A percentile compares a stretch with the other conserved stretches of the same genome.
phyloP scores from a whole-genome alignment of 1,140 invertebrate genomes.

The Magallana ariakensis region DNA sequence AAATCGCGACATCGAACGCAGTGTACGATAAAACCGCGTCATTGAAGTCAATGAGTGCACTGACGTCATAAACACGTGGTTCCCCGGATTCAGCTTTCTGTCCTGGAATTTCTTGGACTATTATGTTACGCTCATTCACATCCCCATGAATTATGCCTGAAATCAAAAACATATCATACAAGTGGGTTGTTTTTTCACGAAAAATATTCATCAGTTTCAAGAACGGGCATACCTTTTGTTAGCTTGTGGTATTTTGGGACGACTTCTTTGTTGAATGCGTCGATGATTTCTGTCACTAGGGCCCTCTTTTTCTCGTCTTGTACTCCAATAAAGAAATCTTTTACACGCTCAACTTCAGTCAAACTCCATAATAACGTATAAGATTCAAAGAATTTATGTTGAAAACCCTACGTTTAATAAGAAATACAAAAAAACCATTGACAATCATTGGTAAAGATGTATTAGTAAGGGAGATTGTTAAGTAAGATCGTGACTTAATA shows the following conservation, averaged over 20 bases:
- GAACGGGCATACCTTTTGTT: constrained; percentile 79
- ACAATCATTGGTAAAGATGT: no score
- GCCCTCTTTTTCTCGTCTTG: constrained; percentile 82
- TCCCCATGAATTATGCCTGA: constrained; percentile 92
- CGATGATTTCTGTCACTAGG: constrained; percentile 85
- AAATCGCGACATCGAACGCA: constrained; percentile 91
- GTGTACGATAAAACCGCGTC: constrained; percentile 87
- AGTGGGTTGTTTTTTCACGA: no score
- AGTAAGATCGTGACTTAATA: no score
- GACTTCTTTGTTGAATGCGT: constrained; percentile 85
- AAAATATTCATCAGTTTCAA: no score
- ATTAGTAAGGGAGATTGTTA: no score
- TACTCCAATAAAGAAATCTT: constrained; percentile 86
- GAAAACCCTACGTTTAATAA: constrained; percentile 82
- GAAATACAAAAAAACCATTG: no score
- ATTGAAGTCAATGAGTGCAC: constrained; percentile 90
- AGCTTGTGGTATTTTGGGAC: constrained; percentile 82
- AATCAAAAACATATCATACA: constrained; percentile 53
- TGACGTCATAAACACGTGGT: constrained; percentile 66
- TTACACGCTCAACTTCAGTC: constrained; percentile 84
- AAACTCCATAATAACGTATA: constrained; percentile 88
- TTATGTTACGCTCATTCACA: constrained; percentile 93
- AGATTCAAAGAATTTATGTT: constrained; percentile 85
- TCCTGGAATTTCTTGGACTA: constrained; percentile 81
- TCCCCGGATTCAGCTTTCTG: constrained; percentile 47